Base-by-base conservation (phyloP, 1,140 invertebrate genomes). In the Drosophila kanapiae region DNA sequence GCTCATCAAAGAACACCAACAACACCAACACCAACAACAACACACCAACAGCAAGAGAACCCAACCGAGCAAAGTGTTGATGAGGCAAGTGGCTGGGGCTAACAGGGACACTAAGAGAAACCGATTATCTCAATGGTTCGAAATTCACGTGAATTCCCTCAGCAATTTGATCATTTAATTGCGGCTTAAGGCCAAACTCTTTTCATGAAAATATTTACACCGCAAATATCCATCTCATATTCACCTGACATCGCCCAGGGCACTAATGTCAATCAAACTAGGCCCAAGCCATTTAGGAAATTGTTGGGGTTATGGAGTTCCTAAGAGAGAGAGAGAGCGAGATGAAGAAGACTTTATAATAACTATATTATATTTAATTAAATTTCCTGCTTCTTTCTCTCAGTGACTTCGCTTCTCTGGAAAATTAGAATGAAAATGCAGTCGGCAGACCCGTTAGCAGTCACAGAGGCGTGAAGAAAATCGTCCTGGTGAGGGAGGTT, bases 1-100 rank as follows among this genome's bases (percentile, higher is more conserved):
- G 53, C 69, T 71, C 69, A 72, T 59, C 67, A 70, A 68, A 67
- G 45, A 7, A 49, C 27, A n/a, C n/a, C n/a, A n/a, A n/a, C 62
- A 67, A 27, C n/a, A 47, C 35, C 31, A 64, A n/a, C 31, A 54
- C 35, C 27, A 35, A 14, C 27, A 53, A 13, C 38, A n/a, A 8
- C 38, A 8, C 38, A n/a, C 1, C 6, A 33, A 1, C 0, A 51
- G 10, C 48, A 27, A n/a, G 27, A 49, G 47, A 13, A 47, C 18
- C n/a, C 29, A 11, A 18, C 14, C 29, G n/a, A 33, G 10, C 7
- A 18, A 48, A 37, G 65, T 65, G 60, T 49, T 35, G 60, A 51
- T 63, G 23, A 27, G 11, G 31, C 33, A 33, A 33, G 33, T 23
- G 6, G 42, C 13, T 5, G 9, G 5, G 13, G 45, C 29, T 37